Base-by-base conservation (phyloP, 2,888 invertebrate genomes). In the Charanyca ferruginea region DNA sequence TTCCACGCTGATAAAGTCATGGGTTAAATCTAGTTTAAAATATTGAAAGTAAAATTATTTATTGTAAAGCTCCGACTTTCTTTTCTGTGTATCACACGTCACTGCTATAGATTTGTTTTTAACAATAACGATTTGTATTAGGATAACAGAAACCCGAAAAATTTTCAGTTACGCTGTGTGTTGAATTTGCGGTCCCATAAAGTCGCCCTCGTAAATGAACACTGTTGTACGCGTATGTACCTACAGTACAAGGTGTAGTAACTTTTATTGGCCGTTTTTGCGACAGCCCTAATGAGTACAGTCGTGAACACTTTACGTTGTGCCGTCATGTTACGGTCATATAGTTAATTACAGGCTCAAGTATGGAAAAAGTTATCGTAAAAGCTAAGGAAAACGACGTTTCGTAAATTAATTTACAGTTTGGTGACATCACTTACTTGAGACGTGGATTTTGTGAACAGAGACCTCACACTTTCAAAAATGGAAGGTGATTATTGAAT, bases 261-360 rank as follows among this genome's bases (percentile, higher is more conserved):
- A 68, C 66, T 68, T 80, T 75, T 76, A 80, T 68, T 75, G 45
- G 57, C 45, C 38, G 58, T 66, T 81, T 79, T 79, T 55, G 58
- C 28, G 61, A 28, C 66, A 52, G 35, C 47, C 52, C 23, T 76
- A 76, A 76, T 79, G 68, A 79, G 79, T 79, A 76, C 74, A 61
- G 67, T 73, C 67, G 73, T 66, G 73, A 63, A 73, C 68, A 79
- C 44, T 61, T 57, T 57, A 63, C 44, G 47, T 38, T 54, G 4
- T 22, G 48, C 44, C 57, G 63, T 62, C 63, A 23, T n/a, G n/a
- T n/a, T 62, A 28, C 62, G 72, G 60, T 62, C 45, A 23, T 57
- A 52, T 45, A 22, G 25, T 55, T 78, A 73, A 78, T 66, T 78
- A 60, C 18, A 35, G 32, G 20, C 22, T 47, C 51, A 41, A n/a